A percentile compares a stretch with the other conserved stretches of the same genome.
Conservation (phyloP, 2,113 vertebrate genomes). For the Aptenodytes forsteri region DNA sequence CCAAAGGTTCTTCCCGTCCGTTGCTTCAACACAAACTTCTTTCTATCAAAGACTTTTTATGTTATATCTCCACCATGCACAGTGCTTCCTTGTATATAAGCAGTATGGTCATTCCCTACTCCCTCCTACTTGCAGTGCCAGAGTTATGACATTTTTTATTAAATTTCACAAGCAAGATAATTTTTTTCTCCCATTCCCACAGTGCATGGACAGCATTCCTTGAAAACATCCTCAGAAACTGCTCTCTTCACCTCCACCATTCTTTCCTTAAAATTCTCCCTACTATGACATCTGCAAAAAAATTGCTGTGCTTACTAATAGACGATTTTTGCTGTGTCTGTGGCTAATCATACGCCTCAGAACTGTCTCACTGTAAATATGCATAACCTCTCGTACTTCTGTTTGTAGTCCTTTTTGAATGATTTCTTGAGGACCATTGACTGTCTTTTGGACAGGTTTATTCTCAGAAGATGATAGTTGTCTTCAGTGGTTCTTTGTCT, state of each 20-base stretch:
- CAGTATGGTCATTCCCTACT: not conserved
- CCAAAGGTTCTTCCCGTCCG: not conserved
- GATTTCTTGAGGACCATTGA: not conserved
- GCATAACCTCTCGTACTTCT: not conserved
- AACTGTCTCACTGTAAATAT: fast-evolving
- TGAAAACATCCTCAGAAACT: not conserved
- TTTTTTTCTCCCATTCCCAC: not conserved
- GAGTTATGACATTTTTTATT: not conserved
- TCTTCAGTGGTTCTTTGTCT: not conserved
- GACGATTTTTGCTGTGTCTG: not conserved
- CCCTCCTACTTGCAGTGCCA: not conserved
- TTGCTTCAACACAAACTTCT: not conserved
- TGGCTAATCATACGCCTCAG: not conserved
- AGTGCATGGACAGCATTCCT: not conserved
- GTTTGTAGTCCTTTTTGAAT: not conserved
- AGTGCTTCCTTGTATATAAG: not conserved
- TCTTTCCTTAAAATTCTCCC: not conserved
- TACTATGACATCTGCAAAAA: not conserved
- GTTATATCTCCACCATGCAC: not conserved
- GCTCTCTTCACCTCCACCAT: not conserved
- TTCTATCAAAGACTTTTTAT: not conserved
- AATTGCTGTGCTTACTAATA: not conserved
- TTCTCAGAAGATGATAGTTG: not conserved
- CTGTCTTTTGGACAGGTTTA: not conserved
- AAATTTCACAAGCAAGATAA: not conserved